Conservation (phyloP, 1,140 invertebrate genomes). For the Drosophila chauvacae region DNA sequence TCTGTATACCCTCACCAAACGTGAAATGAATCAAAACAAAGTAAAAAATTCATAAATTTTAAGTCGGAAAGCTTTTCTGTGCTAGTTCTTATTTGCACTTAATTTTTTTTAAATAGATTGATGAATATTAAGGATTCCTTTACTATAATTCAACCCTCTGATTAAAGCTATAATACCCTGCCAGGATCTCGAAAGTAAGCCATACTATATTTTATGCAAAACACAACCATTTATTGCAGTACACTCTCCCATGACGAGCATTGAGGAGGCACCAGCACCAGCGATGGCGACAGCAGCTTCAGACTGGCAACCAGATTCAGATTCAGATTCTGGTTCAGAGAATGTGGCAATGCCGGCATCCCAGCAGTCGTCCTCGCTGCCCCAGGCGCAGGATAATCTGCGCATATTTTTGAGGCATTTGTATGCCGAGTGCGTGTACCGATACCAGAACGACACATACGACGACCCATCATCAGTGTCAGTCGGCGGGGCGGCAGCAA, state of each 20-base stretch:
- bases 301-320: neutral
- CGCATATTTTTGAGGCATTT: conserved; percentile 70
- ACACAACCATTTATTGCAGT: neutral
- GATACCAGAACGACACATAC: conserved; percentile 64
- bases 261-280: conserved; percentile 3
- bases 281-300: conserved; percentile 16
- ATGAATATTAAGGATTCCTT: neutral
- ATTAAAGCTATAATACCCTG: neutral
- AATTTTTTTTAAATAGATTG: too few relatives aligned
- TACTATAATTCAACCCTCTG: neutral
- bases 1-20: too few relatives aligned
- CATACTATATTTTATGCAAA: conserved; percentile 1
- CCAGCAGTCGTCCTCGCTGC: conserved; percentile 8
- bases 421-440: conserved; percentile 70
- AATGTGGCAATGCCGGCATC: conserved; percentile 19
- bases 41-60: too few relatives aligned
- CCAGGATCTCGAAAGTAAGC: neutral
- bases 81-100: too few relatives aligned
- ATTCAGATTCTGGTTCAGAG: neutral
- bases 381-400: conserved; percentile 61
- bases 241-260: conserved; percentile 24
- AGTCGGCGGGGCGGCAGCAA: conserved; percentile 19
- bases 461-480: conserved; percentile 32
- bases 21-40: too few relatives aligned
- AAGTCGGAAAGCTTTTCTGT: too few relatives aligned